Evolutionary conservation across 2,888 invertebrate genomes (phyloP), one percentile per base, ranked within the genome.

Genomic region (Cistogaster globosa): DNA sequence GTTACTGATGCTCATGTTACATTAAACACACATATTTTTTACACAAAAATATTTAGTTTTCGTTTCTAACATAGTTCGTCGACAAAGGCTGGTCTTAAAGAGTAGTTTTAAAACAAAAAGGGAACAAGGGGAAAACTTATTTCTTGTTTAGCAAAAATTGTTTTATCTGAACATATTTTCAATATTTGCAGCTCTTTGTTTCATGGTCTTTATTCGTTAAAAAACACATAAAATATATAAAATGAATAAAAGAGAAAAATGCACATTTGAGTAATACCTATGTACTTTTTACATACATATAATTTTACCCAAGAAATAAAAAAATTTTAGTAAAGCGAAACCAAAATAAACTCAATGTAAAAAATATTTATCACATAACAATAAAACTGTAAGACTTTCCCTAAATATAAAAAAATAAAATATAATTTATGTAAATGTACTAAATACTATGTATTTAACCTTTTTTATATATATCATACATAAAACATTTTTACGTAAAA

Each of bases 401-500:
- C 83, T 67, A n/a, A 20, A 58, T 65, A 71, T 20, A 65, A 72
- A 72, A 22, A 65, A 77, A 83, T 72, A 53, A 68, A 77, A 69
- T 53, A 57, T 83, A 77, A 77, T 77, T 83, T 77, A 72, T 83
- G 76, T 71, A 83, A 68, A 77, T 83, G 83, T 77, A 83, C 83
- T 77, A 83, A 83, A 77, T 77, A 83, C 83, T 77, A 83, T 71
- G 63, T 76, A 76, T 77, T 83, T 67, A 83, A 75, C 42, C 48
- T 42, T 82, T 74, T 72, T 77, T 74, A 67, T 77, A 77, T 77
- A 53, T 62, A 72, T 20, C 18, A 57, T 62, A 26, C 26, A 53
- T 53, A 48, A 48, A 51, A 9, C 57, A 53, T 36, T 45, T 53
- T 38, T 38, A 63, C 62, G 16, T 69, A 79, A 38, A 63, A 67